Conservation (phyloP, 2,888 invertebrate genomes). For the Hemithea aestivaria region DNA sequence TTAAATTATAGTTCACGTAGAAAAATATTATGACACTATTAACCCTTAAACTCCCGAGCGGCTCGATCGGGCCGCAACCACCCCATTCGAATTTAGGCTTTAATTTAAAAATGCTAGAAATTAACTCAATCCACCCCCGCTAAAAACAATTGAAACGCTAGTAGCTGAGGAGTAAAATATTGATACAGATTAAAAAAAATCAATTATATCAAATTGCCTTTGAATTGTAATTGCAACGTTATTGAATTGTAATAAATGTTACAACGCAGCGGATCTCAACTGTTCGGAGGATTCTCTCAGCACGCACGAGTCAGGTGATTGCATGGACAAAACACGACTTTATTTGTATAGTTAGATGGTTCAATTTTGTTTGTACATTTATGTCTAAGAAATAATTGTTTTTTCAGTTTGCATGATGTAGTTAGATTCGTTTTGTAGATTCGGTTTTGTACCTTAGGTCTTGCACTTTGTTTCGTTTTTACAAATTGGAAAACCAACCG, state of each 20-base stretch:
- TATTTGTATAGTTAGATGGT: constrained; percentile 17
- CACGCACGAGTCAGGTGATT: constrained; percentile 89
- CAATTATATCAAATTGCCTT: too few relatives aligned
- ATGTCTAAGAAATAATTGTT: constrained; percentile 8
- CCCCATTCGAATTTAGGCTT: too few relatives aligned
- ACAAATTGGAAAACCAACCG: too few relatives aligned
- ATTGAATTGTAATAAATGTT: constrained; percentile 32
- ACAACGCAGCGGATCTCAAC: constrained; percentile 85
- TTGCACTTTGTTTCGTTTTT: constrained; percentile 2
- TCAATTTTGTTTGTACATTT: constrained; percentile 23
- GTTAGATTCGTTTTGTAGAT: background rate
- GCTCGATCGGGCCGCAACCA: too few relatives aligned
- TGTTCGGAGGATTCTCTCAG: constrained; percentile 89
- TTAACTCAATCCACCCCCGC: too few relatives aligned
- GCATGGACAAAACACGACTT: constrained; percentile 54
- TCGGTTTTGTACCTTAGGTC: constrained; percentile 6
- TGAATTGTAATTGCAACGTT: background rate
- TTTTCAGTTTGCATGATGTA: constrained; percentile 9
- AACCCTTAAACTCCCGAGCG: too few relatives aligned
- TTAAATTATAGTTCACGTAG: too few relatives aligned
- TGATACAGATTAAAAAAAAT: too few relatives aligned
- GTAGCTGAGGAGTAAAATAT: too few relatives aligned
- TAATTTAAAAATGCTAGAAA: too few relatives aligned
- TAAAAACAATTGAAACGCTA: too few relatives aligned
- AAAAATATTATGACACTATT: too few relatives aligned